Evolutionary conservation across 1,140 invertebrate species (phyloP).

Genomic region (Panulirus ornatus): DNA sequence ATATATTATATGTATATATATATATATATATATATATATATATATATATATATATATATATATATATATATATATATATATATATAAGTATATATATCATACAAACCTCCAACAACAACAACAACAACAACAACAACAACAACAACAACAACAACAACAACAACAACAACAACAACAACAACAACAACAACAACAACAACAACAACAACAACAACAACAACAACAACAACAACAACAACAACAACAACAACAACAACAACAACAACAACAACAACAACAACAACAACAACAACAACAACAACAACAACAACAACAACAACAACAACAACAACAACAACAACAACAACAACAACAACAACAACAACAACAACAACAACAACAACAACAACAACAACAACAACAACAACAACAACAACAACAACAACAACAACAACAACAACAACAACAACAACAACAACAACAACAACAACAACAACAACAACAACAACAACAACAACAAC

Average conservation of each 20-base stretch:
- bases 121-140: not conserved
- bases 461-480: not conserved
- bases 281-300: not conserved
- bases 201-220: not conserved
- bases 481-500: not conserved
- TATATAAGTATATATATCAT: conserved; percentile 27
- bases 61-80: too few species aligned
- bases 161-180: not conserved
- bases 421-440: not conserved
- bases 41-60: too few species aligned
- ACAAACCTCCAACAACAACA: not conserved
- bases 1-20: too few species aligned
- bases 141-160: not conserved
- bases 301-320: not conserved
- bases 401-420: not conserved
- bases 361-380: not conserved
- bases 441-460: not conserved
- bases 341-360: not conserved
- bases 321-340: not conserved
- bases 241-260: not conserved
- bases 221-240: not conserved
- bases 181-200: not conserved
- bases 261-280: not conserved
- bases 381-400: not conserved
- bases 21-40: too few species aligned